These are phyloP conservation scores for Harlomillsia oculata DNA, from an alignment of 1,140 invertebrate genomes.

Conservation along the genomic window DNA sequence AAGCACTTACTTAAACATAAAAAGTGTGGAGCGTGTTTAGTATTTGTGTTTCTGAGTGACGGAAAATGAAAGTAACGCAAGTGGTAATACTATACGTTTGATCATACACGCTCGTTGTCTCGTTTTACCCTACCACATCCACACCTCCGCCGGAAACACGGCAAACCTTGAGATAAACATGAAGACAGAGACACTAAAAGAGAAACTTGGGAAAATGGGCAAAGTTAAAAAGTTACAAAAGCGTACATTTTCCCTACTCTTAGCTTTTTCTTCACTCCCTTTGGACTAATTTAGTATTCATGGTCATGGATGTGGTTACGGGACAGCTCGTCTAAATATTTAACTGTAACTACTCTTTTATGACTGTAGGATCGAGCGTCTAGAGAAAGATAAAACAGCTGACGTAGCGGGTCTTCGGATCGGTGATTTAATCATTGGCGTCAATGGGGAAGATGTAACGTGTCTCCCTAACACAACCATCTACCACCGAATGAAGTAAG, in stretches of 20 bases:
- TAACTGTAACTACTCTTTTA: conserved; percentile 19
- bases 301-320: conserved; percentile 10
- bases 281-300: conserved; percentile 25
- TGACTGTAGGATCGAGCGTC: conserved; percentile 31
- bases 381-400: conserved; percentile 31
- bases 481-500: conserved; percentile 35
- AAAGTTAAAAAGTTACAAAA: no score
- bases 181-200: no score
- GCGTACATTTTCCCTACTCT: neutral
- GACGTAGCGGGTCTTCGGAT: conserved; percentile 29
- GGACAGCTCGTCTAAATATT: conserved; percentile 26
- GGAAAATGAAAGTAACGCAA: no score
- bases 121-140: no score
- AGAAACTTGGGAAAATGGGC: no score
- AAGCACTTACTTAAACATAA: no score
- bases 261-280: neutral
- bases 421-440: conserved; percentile 34
- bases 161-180: no score
- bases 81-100: no score
- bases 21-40: no score
- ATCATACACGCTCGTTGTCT: no score
- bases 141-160: no score
- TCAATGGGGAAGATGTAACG: conserved; percentile 32
- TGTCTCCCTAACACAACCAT: conserved; percentile 25
- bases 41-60: no score